Conservation (phyloP, 2,113 vertebrate genomes). For the Marcusenius ussheri region DNA sequence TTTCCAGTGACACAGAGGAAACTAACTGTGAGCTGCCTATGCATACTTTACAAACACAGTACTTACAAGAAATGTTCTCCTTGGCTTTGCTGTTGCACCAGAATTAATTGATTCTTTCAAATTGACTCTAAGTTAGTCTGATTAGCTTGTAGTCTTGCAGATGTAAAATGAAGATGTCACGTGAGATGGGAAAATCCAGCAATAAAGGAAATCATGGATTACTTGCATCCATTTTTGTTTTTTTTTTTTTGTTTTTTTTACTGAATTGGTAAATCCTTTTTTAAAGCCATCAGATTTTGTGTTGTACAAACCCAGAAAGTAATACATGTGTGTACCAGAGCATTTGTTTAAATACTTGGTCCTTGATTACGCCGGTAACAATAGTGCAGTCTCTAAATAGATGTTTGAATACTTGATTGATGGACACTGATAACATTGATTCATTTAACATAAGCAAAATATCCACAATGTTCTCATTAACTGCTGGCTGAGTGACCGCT, state of each 20-base stretch:
- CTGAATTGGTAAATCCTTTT: background rate
- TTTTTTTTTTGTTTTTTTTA: background rate
- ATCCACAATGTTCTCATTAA: background rate
- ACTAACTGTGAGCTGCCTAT: background rate
- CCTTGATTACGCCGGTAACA: background rate
- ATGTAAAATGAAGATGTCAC: conserved; percentile 10
- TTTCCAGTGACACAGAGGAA: background rate
- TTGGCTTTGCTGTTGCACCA: conserved; percentile 14
- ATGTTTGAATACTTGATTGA: background rate
- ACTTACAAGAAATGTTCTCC: conserved; percentile 13
- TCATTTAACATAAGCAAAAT: background rate
- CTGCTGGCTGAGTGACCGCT: background rate
- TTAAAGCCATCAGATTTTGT: background rate
- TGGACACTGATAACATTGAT: background rate
- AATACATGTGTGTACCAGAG: background rate
- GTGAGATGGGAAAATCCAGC: background rate
- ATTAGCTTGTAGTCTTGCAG: conserved; percentile 11
- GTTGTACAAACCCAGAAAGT: background rate
- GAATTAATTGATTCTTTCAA: background rate
- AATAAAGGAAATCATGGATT: background rate
- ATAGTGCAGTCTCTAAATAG: background rate
- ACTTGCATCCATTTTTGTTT: no score
- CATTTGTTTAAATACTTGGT: background rate
- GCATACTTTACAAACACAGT: background rate
- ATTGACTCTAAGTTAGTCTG: conserved; percentile 11